Base-by-base conservation (phyloP, 2,888 invertebrate species). In the Heliconius sara region DNA sequence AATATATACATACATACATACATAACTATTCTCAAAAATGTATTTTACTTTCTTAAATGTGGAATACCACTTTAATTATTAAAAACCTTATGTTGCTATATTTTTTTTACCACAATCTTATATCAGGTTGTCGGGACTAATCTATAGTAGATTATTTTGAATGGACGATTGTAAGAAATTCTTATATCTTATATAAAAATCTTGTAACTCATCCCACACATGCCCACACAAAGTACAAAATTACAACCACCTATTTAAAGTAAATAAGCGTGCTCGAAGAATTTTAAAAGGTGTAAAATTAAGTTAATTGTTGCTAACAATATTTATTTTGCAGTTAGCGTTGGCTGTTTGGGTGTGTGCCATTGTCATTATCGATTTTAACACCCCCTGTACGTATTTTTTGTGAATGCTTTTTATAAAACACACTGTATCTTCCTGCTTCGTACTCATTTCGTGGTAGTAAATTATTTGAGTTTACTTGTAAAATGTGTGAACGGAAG, bases 261-360 rank as follows among this genome's bases (percentile, higher is more conserved):
- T 78, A 74, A 77, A 76, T 73, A 81, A 82, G 80, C 80, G 82
- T 84, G 83, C 83, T 81, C 80, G 78, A 77, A 80, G 83, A 79
- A 79, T 83, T 83, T 84, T 83, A 83, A 85, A 84, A 84, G 82
- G 84, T 83, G 84, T 84, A 83, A 85, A 85, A 84, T 81, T 76
- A 83, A 81, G 83, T 81, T 84, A 88, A 89, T 89, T 86, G 80
- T 77, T 75, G 63, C 67, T 74, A 75, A 79, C 79, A 63, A 76
- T 79, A 79, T 82, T 82, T 82, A 67, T 81, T 77, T 74, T 68
- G 65, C 68, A 76, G 73, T 76, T 77, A 57, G 75, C 77, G 80
- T 63, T 60, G 71, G 39, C 16, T 71, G 80, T 80, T 66, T 75
- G 65, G 65, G 22, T 75, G 27, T 75, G 7, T 66, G 66, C 60